Percentiles rank a stretch among this genome's conserved stretches.
These are phyloP conservation scores for Strigamia maritima DNA, from an alignment of 2,888 invertebrate genomes.

Conservation along the genomic window DNA sequence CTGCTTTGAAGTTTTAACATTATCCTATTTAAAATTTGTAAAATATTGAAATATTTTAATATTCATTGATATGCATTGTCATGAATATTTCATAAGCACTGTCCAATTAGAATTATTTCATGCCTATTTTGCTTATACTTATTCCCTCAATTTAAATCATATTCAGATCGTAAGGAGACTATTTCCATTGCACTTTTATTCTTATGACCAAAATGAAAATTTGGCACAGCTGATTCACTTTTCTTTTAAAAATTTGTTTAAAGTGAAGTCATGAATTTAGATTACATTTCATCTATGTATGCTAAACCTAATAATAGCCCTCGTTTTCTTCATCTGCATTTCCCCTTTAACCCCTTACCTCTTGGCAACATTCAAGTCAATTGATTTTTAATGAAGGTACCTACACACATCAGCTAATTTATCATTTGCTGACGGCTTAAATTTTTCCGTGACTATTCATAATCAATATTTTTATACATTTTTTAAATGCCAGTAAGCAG, in stretches of 20 bases:
- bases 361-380: conserved; percentile 18
- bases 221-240: conserved; percentile 22
- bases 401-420: conserved; percentile 14
- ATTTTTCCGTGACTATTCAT: neutral
- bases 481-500: no score
- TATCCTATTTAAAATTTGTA: neutral
- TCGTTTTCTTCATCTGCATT: neutral
- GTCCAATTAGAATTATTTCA: neutral
- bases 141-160: conserved; percentile 26
- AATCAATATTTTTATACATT: neutral
- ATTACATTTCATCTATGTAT: conserved; percentile 1
- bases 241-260: neutral
- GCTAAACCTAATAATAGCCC: neutral
- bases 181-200: conserved; percentile 17
- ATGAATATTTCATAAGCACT: conserved; percentile 9
- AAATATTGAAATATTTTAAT: neutral
- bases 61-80: neutral
- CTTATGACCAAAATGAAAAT: conserved; percentile 2
- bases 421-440: neutral
- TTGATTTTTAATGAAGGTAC: conserved; percentile 19
- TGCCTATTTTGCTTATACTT: neutral
- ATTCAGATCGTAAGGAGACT: neutral
- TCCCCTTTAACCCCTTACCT: conserved; percentile 1
- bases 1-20: neutral
- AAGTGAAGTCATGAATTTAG: conserved; percentile 13